Evolutionary conservation across 2,888 invertebrate species (phyloP).

Genomic region (Tryphoninae sp.): DNA sequence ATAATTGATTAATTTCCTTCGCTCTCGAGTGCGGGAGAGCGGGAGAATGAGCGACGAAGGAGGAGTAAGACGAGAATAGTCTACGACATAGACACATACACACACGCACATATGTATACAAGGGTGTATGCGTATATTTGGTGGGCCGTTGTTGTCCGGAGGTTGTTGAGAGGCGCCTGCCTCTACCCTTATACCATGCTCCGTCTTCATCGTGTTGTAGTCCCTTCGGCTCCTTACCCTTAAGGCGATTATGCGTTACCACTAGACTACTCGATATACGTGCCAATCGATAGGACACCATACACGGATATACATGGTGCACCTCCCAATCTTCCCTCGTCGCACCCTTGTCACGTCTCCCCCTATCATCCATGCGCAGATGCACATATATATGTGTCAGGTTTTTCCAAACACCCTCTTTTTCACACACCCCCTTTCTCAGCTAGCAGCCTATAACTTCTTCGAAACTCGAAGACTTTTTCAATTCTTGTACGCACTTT

Average conservation of each 20-base stretch:
- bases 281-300: conserved; percentile 57
- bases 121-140: conserved; percentile 63
- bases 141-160: conserved; percentile 71
- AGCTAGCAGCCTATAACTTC: no score
- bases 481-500: no score
- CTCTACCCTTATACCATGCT: conserved; percentile 45
- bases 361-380: not conserved
- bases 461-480: no score
- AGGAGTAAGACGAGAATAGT: not conserved
- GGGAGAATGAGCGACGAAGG: conserved; percentile 4
- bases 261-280: not conserved
- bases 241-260: conserved; percentile 1
- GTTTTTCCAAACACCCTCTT: not conserved
- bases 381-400: conserved; percentile 13
- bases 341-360: conserved; percentile 44
- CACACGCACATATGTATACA: not conserved
- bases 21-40: conserved; percentile 63
- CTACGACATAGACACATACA: not conserved
- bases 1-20: conserved; percentile 74
- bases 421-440: no score
- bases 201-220: conserved; percentile 14
- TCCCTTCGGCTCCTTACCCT: conserved; percentile 33
- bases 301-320: conserved; percentile 1
- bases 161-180: conserved; percentile 65
- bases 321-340: conserved; percentile 28